Base-by-base conservation (phyloP, 2,113 vertebrate genomes). In the Condylura cristata region DNA sequence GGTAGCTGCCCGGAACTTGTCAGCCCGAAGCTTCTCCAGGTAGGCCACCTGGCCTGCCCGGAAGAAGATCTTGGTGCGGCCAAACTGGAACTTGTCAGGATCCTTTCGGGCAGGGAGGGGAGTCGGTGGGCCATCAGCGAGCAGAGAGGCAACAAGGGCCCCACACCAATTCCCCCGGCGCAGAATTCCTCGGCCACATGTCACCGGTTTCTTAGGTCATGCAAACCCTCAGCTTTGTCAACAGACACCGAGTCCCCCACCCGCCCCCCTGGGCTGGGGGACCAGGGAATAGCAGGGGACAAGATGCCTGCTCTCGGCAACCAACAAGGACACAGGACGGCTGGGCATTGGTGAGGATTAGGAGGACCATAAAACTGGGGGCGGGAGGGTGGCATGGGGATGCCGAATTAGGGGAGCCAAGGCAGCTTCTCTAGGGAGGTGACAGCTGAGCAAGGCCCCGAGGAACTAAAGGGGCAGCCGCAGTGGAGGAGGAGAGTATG, bases 51-150 rank as follows among this genome's bases (percentile, higher is more conserved):
- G 99, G 39, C 99, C 99, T 0, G 99, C 99, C 61, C 99, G 98
- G 98, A 99, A 99, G 98, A 99, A 99, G 98, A 99, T 99, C 98
- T 99, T 99, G 32, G 98, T 99, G 95, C 98, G 98, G 41, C 99
- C 99, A 89, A 99, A 99, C 98, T 99, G 99, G 98, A 99, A 99
- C 98, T 99, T 99, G 98, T 99, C 99, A 0, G 99, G 98, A 80
- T 99, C 99, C 99, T 98, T 86, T 51, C 82, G 97, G 96, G 79
- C 74, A 96, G n/a, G 94, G 96, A 92, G 91, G 93, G 85, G 94
- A 96, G 93, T 12, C 2, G 1, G 44, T 34, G 56, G 5, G 6
- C 86, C 65, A n/a, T 16, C 7, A 12, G 48, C 12, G 78, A 93
- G 28, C 11, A 16, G 39, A 1, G 20, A 58, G 41, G 81, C 1